A percentile compares a stretch with the other conserved stretches of the same genome.
These are phyloP conservation scores for Tachina fera DNA, from an alignment of 2,888 invertebrate genomes.

Conservation along the genomic window DNA sequence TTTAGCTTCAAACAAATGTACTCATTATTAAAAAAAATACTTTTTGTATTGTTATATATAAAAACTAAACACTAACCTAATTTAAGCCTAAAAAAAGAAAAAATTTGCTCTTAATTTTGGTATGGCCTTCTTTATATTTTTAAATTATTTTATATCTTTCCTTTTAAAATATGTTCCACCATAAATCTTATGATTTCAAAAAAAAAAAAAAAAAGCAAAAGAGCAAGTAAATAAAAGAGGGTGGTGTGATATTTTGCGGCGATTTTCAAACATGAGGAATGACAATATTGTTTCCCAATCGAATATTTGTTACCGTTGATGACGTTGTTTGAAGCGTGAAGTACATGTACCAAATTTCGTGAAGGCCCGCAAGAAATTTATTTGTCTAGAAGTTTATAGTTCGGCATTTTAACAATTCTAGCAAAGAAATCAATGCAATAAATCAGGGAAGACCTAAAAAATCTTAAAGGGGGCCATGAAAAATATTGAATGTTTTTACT, in stretches of 20 bases:
- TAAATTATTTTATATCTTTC: constrained; percentile 35
- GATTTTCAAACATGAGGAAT: constrained; percentile 54
- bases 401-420: constrained; percentile 54
- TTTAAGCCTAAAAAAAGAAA: constrained; percentile 39
- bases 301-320: constrained; percentile 14
- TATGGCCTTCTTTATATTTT: constrained; percentile 51
- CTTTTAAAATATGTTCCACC: constrained; percentile 51
- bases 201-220: constrained; percentile 26
- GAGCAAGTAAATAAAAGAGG: constrained; percentile 16
- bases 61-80: constrained; percentile 32
- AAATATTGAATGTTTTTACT: too few relatives aligned
- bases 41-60: not conserved
- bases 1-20: constrained; percentile 8
- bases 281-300: constrained; percentile 54
- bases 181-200: constrained; percentile 53
- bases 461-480: not conserved
- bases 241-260: constrained; percentile 22
- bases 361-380: constrained; percentile 61
- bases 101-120: constrained; percentile 33
- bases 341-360: constrained; percentile 50
- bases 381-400: constrained; percentile 46
- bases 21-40: constrained; percentile 16
- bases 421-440: constrained; percentile 35
- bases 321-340: constrained; percentile 29
- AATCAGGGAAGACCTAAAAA: constrained; percentile 5